These are phyloP conservation scores for Gobiocypris rarus DNA, from an alignment of 2,113 vertebrate species.

Conservation along the genomic window DNA sequence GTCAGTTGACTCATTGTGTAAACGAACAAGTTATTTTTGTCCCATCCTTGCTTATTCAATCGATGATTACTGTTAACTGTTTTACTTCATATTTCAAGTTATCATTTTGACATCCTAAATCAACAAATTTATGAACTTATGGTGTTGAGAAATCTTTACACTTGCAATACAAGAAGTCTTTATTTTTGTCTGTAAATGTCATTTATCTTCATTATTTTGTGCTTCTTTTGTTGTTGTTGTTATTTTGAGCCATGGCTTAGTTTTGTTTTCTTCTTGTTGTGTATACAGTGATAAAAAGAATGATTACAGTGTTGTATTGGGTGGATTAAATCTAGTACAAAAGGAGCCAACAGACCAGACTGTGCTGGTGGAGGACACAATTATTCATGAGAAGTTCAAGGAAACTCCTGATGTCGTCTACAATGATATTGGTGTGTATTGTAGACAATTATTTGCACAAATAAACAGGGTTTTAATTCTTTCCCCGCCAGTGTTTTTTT, in stretches of 20 bases:
- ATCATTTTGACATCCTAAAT: background rate
- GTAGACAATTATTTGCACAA: background rate
- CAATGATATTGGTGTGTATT: slow-evolving; percentile 87
- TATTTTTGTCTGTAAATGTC: background rate
- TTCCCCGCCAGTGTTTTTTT: too few relatives aligned
- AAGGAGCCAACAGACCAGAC: slow-evolving; percentile 75
- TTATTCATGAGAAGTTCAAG: slow-evolving; percentile 77
- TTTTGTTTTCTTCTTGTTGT: slow-evolving; percentile 27
- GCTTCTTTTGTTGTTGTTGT: background rate
- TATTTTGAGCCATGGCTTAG: background rate
- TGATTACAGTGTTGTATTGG: slow-evolving; percentile 79
- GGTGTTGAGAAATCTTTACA: background rate
- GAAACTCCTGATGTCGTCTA: slow-evolving; percentile 66
- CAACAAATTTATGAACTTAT: background rate
- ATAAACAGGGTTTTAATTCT: background rate
- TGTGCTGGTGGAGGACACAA: slow-evolving; percentile 75
- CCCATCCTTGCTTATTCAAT: background rate
- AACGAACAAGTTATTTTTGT: background rate
- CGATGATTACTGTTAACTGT: background rate
- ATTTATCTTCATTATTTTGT: background rate
- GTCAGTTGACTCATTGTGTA: background rate
- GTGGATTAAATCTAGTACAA: slow-evolving; percentile 74
- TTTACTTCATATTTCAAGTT: background rate
- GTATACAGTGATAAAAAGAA: slow-evolving; percentile 59
- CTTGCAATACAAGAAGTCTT: too few relatives aligned